Conservation (phyloP, 1,140 invertebrate species). For the Holotrichia oblita region DNA sequence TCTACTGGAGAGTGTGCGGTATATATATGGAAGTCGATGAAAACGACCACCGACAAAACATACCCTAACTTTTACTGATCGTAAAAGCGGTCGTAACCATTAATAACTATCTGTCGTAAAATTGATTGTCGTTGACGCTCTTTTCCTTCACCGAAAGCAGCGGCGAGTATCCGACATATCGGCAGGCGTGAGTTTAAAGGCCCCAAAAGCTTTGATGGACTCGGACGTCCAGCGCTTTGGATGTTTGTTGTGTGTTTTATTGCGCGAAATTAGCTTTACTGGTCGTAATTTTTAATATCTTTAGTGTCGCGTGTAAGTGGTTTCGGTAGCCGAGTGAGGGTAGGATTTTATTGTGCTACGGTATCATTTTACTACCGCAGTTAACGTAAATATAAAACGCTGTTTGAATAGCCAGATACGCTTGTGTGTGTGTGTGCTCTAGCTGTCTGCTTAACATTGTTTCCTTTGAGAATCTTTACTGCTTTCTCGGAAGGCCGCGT, state of each 20-base stretch:
- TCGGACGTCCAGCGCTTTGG: conserved; percentile 37
- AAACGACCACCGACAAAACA: conserved; percentile 45
- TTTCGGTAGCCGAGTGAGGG: conserved; percentile 46
- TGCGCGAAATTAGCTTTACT: conserved; percentile 54
- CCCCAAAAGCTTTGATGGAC: conserved; percentile 28
- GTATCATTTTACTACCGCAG: conserved; percentile 47
- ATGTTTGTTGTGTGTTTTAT: conserved; percentile 51
- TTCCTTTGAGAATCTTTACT: background rate
- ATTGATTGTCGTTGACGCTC: conserved; percentile 57
- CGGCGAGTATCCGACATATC: conserved; percentile 34
- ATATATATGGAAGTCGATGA: background rate
- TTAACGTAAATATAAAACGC: conserved; percentile 48
- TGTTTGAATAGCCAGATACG: conserved; percentile 21
- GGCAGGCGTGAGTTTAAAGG: conserved; percentile 46
- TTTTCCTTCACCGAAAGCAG: conserved; percentile 42
- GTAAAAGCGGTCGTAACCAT: conserved; percentile 57
- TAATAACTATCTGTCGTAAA: conserved; percentile 59
- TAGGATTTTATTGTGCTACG: conserved; percentile 46
- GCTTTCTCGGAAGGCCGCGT: background rate
- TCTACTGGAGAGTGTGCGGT: background rate
- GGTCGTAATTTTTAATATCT: conserved; percentile 55
- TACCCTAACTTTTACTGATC: conserved; percentile 55
- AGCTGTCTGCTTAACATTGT: background rate
- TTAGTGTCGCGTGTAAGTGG: conserved; percentile 47
- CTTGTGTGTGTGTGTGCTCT: background rate